Evolutionary conservation across 2,113 vertebrate species (phyloP).

Genomic region (Pollachius pollachius): DNA sequence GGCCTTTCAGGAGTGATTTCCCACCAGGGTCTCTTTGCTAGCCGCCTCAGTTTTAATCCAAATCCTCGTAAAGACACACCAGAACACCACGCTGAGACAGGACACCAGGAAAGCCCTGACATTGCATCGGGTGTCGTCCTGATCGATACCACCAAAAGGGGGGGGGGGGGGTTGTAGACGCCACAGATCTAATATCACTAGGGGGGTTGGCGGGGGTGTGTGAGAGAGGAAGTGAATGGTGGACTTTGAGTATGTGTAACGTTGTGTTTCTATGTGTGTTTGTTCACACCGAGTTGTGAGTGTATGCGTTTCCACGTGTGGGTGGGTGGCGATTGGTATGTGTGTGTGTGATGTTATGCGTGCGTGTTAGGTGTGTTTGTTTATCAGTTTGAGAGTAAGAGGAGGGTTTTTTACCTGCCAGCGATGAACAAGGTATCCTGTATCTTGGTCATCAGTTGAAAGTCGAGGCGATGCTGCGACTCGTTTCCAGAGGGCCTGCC

Average conservation of each 20-base stretch:
- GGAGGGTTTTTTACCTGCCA: conserved; percentile 84
- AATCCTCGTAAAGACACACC: conserved; percentile 53
- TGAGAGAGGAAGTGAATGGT: conserved; percentile 44
- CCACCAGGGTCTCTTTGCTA: conserved; percentile 45
- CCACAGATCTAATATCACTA: conserved; percentile 83
- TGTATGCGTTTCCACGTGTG: no score
- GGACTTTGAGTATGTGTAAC: no score
- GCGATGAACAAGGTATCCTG: conserved; percentile 98
- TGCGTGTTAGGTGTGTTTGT: no score
- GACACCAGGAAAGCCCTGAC: conserved; percentile 64
- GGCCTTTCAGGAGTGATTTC: conserved; percentile 53
- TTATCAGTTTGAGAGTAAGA: neutral
- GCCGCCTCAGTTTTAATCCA: conserved; percentile 36
- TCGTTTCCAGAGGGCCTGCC: conserved; percentile 97
- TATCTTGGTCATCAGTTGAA: conserved; percentile 99
- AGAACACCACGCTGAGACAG: conserved; percentile 55
- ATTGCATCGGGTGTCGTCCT: conserved; percentile 40
- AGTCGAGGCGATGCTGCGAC: conserved; percentile 97
- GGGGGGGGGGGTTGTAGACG: conserved; percentile 23
- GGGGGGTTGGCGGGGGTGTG: conserved; percentile 18
- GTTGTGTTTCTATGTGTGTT: no score
- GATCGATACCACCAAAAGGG: conserved; percentile 55
- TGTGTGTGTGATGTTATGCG: conserved; percentile 6
- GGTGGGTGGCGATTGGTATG: neutral
- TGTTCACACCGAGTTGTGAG: no score